Conservation (phyloP, 2,888 invertebrate genomes). For the Venusia cambrica region DNA sequence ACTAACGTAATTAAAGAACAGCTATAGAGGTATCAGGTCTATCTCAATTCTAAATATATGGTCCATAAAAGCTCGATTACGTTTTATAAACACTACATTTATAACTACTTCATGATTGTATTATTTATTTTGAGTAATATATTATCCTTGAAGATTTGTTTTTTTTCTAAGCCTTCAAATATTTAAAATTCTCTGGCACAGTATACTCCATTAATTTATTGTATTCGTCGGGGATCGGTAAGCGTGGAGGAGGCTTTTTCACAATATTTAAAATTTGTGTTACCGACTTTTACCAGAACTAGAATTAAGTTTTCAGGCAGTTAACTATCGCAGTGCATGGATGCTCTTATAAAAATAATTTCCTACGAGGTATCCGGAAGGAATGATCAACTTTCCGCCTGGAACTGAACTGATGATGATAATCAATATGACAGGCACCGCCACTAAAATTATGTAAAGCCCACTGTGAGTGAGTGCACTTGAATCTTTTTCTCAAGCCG, state of each 20-base stretch:
- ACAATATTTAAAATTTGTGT: background rate
- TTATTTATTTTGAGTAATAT: conserved; percentile 81
- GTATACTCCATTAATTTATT: conserved; percentile 78
- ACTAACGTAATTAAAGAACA: conserved; percentile 64
- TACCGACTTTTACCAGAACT: no score
- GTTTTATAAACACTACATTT: conserved; percentile 79
- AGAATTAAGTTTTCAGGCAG: no score
- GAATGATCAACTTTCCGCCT: no score
- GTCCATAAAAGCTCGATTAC: conserved; percentile 75
- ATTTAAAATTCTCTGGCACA: conserved; percentile 77
- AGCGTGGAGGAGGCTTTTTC: conserved; percentile 46
- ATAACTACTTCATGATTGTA: conserved; percentile 79
- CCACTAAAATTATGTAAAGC: no score
- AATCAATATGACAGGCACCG: no score
- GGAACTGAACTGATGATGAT: no score
- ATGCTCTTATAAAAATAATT: no score
- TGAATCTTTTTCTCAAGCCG: no score
- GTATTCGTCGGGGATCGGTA: conserved; percentile 46
- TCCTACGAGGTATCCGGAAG: no score
- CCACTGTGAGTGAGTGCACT: no score
- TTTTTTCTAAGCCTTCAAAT: conserved; percentile 79
- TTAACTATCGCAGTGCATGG: no score
- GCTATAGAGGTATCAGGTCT: conserved; percentile 37
- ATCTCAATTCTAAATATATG: conserved; percentile 65
- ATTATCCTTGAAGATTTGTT: conserved; percentile 71